Conservation (phyloP, 2,113 vertebrate species). For the Ailuropoda melanoleuca region DNA sequence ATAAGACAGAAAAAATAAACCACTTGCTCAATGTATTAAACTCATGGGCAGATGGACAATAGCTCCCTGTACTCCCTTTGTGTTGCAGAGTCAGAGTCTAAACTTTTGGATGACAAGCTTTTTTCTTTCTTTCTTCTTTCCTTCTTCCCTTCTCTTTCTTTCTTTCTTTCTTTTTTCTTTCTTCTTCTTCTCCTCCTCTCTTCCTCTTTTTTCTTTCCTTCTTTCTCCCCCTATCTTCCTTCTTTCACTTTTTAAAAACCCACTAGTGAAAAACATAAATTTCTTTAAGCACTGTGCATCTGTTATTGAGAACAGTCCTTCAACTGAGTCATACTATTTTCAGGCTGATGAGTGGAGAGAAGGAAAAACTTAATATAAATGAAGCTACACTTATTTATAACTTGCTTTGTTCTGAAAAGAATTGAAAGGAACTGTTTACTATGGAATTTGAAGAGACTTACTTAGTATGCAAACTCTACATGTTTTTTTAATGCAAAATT, state of each 20-base stretch:
- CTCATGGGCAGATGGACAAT: constrained; percentile 83
- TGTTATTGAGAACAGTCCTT: background rate
- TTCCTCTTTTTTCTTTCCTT: too few relatives aligned
- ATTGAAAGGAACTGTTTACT: background rate
- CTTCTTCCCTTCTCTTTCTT: background rate
- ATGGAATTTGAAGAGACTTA: background rate
- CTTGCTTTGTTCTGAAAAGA: constrained; percentile 7
- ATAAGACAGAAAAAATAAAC: constrained; percentile 83
- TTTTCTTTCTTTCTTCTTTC: background rate
- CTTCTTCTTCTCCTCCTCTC: background rate
- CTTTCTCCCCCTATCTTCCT: background rate
- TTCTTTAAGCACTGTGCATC: background rate
- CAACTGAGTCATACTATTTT: background rate
- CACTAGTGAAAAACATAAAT: background rate
- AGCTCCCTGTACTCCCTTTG: constrained; percentile 60
- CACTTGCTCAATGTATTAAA: constrained; percentile 81
- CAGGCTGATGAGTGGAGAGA: background rate
- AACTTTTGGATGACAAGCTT: constrained; percentile 68
- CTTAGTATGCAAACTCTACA: background rate
- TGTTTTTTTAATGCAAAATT: background rate
- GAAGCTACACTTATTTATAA: background rate
- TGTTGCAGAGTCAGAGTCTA: constrained; percentile 66
- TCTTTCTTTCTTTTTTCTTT: too few relatives aligned
- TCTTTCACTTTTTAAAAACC: background rate
- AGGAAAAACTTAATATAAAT: background rate